Evolutionary conservation across 2,888 invertebrate genomes (phyloP), one percentile per base, ranked within the genome.

Genomic region (Lacanobia oleracea): DNA sequence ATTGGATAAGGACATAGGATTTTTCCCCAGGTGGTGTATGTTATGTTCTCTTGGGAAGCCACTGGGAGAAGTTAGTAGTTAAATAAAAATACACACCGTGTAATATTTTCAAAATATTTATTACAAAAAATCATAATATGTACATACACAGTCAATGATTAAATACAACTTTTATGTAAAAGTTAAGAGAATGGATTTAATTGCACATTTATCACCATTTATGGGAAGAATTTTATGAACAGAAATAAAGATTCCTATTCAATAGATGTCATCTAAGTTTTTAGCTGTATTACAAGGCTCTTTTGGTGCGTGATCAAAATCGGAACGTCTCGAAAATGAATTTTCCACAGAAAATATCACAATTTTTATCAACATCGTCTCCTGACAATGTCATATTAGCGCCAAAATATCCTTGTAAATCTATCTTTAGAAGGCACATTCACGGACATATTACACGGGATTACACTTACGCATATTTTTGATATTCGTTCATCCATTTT

Each of bases 81-180:
- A 59, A 79, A 68, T 78, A 70, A 81, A 70, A n/a, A n/a, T n/a
- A 75, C 53, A 2, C 60, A 64, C 7, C 6, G 18, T 50, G 43
- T 54, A 67, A 67, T 85, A 76, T 27, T 75, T 80, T 84, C 50
- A 77, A 77, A 85, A 85, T 83, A 79, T 86, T 91, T 91, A 91
- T 87, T 90, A 91, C 88, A 76, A 89, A 90, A 89, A 89, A 89
- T 87, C 79, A 77, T 83, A 87, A 78, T 76, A 75, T 73, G 86
- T 93, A 93, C 93, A 90, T 94, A 94, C 93, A 93, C 81, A 86
- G 77, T 75, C 80, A 90, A 91, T 76, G 88, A 92, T 85, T 93
- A 93, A 90, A 93, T 93, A 93, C 91, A 93, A 88, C 91, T 88
- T 89, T 83, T 86, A 57, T 61, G 53, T 79, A 63, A 68, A 69